Evolutionary conservation across 2,113 vertebrate species (phyloP), one percentile per base, ranked within the genome.

Genomic region (Xyrauchen texanus): DNA sequence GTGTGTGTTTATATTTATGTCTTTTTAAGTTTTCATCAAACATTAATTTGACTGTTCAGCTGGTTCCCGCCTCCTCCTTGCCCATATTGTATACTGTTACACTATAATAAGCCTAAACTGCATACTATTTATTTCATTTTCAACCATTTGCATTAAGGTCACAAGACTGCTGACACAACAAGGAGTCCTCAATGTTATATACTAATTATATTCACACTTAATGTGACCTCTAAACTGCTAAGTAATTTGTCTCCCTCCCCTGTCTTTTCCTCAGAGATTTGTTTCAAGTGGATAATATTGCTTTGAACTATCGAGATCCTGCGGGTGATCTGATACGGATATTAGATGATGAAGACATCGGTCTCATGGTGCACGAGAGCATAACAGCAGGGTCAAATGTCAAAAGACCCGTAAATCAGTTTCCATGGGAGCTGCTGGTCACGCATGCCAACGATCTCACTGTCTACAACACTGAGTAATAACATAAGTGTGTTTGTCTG

Each of bases 311-410:
- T 86, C 92, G 88, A 4, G 97, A 99, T 72, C 46, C 81, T 0
- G 93, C 94, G 0, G 97, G 96, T 0, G 97, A 98, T 69, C 89
- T 98, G 77, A 90, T 98, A 7, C 94, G 97, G 12, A 83, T 99
- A 70, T 86, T 96, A 0, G 96, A 96, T 0, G 87, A 98, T 6
- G 92, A 95, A 63, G 97, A 98, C 5, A 86, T 98, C 60, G 80
- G 79, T 5, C 92, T 98, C 84, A 98, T 99, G 96, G 91, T 96
- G 77, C 68, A 9, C 68, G 89, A 92, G 85, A 83, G 88, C 82
- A 84, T 85, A 70, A n/a, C 10, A 47, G 92, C 89, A 66, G 86
- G 79, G 58, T 81, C 87, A 68, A 88, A 66, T 6, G 84, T 81
- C 3, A 87, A 87, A 21, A 91, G 93, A 5, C 90, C 93, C 7